Percentiles rank a stretch among this genome's conserved stretches.
Evolutionary conservation across 2,888 invertebrate genomes (phyloP).

Genomic region (Ophioninae sp.): DNA sequence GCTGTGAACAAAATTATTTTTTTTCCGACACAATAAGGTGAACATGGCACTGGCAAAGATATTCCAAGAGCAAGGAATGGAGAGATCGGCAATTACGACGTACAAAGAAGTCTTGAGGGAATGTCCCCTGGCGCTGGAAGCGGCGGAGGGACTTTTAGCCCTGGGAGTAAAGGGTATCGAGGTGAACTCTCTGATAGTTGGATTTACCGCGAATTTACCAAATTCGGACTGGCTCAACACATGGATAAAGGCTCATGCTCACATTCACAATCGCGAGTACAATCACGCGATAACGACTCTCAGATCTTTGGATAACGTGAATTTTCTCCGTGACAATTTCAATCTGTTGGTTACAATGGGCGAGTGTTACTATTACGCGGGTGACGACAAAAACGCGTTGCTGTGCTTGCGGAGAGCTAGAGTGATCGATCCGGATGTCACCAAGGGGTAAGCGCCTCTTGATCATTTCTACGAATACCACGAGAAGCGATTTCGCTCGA

Average conservation of each 20-base stretch:
- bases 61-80: conserved; percentile 87
- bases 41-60: conserved; percentile 90
- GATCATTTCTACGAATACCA: not conserved
- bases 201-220: conserved; percentile 80
- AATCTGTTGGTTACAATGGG: conserved; percentile 87
- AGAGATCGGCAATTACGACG: conserved; percentile 87
- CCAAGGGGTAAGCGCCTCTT: conserved; percentile 73
- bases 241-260: conserved; percentile 86
- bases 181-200: conserved; percentile 87
- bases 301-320: conserved; percentile 85
- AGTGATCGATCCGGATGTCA: conserved; percentile 77
- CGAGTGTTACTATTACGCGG: conserved; percentile 87
- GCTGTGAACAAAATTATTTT: not conserved
- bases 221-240: conserved; percentile 83
- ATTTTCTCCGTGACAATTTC: conserved; percentile 86
- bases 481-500: conserved; percentile 39
- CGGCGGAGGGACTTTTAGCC: conserved; percentile 87
- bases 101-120: conserved; percentile 91
- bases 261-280: conserved; percentile 86
- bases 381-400: conserved; percentile 86
- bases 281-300: conserved; percentile 86
- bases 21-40: conserved; percentile 68
- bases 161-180: conserved; percentile 89
- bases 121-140: conserved; percentile 89
- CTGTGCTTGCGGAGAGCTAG: conserved; percentile 81